A percentile compares a stretch with the other conserved stretches of the same genome.
Evolutionary conservation across 2,888 invertebrate genomes (phyloP).

Genomic region (Melikaiella ostensackeni): DNA sequence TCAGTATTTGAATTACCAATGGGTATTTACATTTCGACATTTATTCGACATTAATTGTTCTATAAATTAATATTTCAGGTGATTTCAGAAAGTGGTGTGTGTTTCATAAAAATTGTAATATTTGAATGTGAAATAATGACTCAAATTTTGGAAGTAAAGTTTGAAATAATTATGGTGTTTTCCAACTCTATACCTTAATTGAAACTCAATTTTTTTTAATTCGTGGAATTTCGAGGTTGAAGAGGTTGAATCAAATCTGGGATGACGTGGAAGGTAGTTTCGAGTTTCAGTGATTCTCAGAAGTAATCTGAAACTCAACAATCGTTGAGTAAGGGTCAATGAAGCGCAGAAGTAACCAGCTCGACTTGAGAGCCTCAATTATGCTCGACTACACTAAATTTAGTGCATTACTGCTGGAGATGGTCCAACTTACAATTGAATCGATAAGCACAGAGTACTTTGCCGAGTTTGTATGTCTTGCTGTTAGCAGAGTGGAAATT

Average conservation of each 20-base stretch:
- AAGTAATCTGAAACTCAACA: conserved; percentile 39
- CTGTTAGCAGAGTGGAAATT: conserved; percentile 34
- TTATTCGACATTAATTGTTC: background rate
- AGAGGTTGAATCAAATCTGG: conserved; percentile 19
- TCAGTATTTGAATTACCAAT: background rate
- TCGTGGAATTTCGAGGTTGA: conserved; percentile 7
- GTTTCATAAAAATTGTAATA: too few species aligned
- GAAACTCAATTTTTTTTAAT: background rate
- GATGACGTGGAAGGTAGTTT: conserved; percentile 29
- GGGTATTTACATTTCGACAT: background rate
- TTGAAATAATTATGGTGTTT: background rate
- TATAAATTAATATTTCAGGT: background rate
- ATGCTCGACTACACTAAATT: conserved; percentile 38
- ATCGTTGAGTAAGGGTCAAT: conserved; percentile 28
- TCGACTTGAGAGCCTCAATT: conserved; percentile 34
- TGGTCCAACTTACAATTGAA: conserved; percentile 38
- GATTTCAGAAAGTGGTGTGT: too few species aligned
- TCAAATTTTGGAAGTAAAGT: too few species aligned
- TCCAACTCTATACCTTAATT: too few species aligned
- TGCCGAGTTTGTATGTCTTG: conserved; percentile 27
- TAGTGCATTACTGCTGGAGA: conserved; percentile 36
- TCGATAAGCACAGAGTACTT: conserved; percentile 35
- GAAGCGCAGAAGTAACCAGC: conserved; percentile 36
- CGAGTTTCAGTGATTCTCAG: conserved; percentile 33
- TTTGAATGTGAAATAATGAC: too few species aligned